These are phyloP conservation scores for Graphium colonna DNA, from an alignment of 2,888 invertebrate genomes.

Conservation along the genomic window DNA sequence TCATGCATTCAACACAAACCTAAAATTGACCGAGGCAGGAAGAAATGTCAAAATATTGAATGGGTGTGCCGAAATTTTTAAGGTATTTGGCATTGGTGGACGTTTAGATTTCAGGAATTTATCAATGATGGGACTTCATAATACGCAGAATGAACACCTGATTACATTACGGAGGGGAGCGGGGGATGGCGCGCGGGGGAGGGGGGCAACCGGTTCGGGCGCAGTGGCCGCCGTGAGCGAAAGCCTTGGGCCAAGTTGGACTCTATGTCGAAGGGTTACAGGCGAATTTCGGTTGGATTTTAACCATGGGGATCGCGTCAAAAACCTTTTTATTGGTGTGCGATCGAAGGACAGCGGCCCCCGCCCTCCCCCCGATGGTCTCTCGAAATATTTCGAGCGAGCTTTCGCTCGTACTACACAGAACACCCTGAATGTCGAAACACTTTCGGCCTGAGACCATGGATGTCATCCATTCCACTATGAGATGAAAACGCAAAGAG, in stretches of 20 bases:
- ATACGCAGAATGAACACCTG: slow-evolving; percentile 39
- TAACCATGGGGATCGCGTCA: slow-evolving; percentile 37
- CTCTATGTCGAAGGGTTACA: slow-evolving; percentile 34
- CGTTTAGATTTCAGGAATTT: slow-evolving; percentile 11
- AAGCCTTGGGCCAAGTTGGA: slow-evolving; percentile 28
- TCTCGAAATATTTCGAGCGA: slow-evolving; percentile 32
- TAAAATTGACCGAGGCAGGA: too few relatives aligned
- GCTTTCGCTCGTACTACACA: slow-evolving; percentile 30
- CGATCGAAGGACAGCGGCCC: slow-evolving; percentile 45
- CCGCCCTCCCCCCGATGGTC: slow-evolving; percentile 22
- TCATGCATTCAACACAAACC: too few relatives aligned
- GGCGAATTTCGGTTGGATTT: slow-evolving; percentile 25
- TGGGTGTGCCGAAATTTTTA: neutral
- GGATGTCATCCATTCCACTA: too few relatives aligned
- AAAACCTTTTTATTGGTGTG: slow-evolving; percentile 56
- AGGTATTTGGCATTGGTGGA: neutral
- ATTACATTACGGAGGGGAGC: slow-evolving; percentile 35
- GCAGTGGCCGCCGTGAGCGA: slow-evolving; percentile 27
- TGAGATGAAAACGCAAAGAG: too few relatives aligned
- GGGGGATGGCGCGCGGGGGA: slow-evolving; percentile 26
- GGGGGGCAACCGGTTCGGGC: slow-evolving; percentile 41
- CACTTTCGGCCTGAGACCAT: slow-evolving; percentile 15
- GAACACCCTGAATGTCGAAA: slow-evolving; percentile 26
- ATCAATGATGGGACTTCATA: slow-evolving; percentile 20
- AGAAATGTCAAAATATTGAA: neutral